A percentile compares a stretch with the other conserved stretches of the same genome.
phyloP scores from a whole-genome alignment of 2,888 invertebrate species.

The Teleogryllus oceanicus region DNA sequence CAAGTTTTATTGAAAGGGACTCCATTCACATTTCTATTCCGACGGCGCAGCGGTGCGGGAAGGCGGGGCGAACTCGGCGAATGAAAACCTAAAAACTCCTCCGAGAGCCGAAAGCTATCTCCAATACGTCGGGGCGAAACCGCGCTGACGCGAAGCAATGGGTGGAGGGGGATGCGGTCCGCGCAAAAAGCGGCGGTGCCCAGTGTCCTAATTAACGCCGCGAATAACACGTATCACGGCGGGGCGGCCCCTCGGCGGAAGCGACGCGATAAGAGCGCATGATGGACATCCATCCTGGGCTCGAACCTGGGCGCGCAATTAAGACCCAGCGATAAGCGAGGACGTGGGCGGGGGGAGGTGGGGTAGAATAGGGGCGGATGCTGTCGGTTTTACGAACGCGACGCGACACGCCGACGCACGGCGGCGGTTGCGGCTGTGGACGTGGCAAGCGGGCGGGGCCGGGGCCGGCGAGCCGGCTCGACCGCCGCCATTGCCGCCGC shows the following conservation, averaged over 20 bases:
- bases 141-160: background rate
- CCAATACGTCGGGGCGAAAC: background rate
- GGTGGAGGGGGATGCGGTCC: background rate
- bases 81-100: background rate
- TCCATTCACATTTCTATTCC: background rate
- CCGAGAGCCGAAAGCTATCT: background rate
- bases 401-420: no score
- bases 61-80: background rate
- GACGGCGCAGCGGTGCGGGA: background rate
- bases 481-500: conserved; percentile 4
- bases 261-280: background rate
- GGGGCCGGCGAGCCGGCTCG: background rate
- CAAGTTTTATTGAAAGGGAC: conserved; percentile 2
- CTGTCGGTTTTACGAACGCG: no score
- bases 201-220: background rate
- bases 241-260: background rate
- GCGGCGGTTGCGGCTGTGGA: background rate
- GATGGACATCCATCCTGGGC: background rate
- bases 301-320: no score
- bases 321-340: no score
- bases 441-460: background rate
- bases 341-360: no score
- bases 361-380: no score
- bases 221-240: background rate
- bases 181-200: background rate